Base-by-base conservation (phyloP, 2,888 invertebrate genomes). In the Tenthredo mesomela region DNA sequence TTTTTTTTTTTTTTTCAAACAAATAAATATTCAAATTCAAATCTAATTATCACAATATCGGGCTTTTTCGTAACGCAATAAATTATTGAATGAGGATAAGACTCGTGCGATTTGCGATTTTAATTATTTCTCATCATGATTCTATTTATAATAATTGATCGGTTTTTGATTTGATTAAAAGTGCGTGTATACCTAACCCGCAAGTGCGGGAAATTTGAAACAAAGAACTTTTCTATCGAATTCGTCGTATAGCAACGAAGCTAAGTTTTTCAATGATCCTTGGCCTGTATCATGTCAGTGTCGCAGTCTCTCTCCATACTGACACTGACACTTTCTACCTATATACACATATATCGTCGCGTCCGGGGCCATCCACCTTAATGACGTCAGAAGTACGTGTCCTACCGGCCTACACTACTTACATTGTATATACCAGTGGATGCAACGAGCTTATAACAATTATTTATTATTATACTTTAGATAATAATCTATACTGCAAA, bases 281-380 rank as follows among this genome's bases (percentile, higher is more conserved):
- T 54, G 54, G 54, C 54, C 54, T 54, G 54, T 54, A 54, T 54
- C 54, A 54, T n/a, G 54, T 54, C 54, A 54, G 54, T 54, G 54
- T 54, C 54, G n/a, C n/a, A 54, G 54, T 54, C 54, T 54, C 10
- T 54, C 54, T 54, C 54, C n/a, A 25, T 61, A 61, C 61, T 25
- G n/a, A n/a, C 2, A 29, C 29, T 29, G 61, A 61, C 61, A 61
- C 61, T 61, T 61, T 61, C 61, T 61, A 61, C 61, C 61, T 73
- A 43, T 43, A 29, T 25, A 77, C 80, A 84, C 84, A 78, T 2
- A 2, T 29, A 29, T 84, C 82, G 25, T 12, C 21, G 61, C 33
- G 65, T 84, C 84, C 84, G 84, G 80, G 84, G 84, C 78, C 84
- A 84, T 84, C 80, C 80, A 84, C 84, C 84, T 84, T 61, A n/a